These are phyloP conservation scores for Pomatorhinus ruficollis DNA, from an alignment of 2,113 vertebrate species.

Conservation along the genomic window DNA sequence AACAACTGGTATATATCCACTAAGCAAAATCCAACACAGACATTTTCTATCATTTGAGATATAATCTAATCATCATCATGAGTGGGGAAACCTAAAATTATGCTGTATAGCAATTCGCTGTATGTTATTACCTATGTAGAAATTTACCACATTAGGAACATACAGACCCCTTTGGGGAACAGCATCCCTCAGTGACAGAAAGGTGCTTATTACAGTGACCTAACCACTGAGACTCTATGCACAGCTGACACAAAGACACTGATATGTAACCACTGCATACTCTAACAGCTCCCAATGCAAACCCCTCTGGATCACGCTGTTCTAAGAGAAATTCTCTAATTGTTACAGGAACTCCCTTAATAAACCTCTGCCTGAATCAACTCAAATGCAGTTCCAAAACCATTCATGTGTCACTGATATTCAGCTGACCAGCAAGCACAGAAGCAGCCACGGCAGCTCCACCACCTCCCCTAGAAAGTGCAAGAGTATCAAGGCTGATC, in stretches of 20 bases:
- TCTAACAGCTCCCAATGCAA: neutral
- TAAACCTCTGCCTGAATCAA: neutral
- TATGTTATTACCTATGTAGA: neutral
- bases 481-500: neutral
- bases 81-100: neutral
- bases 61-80: neutral
- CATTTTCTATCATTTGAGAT: neutral
- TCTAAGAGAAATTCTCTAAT: neutral
- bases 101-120: neutral
- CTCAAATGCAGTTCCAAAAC: neutral
- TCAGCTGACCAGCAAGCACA: neutral
- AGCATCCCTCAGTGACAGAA: neutral
- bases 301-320: neutral
- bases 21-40: neutral
- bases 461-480: neutral
- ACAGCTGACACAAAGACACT: fast-evolving
- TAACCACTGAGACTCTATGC: neutral
- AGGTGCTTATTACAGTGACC: neutral
- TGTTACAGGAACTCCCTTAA: neutral
- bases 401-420: neutral
- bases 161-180: neutral
- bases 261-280: neutral
- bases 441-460: neutral
- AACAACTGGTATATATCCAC: neutral
- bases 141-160: neutral